phyloP scores from a whole-genome alignment of 2,888 invertebrate genomes.

The Agrochola macilenta region DNA sequence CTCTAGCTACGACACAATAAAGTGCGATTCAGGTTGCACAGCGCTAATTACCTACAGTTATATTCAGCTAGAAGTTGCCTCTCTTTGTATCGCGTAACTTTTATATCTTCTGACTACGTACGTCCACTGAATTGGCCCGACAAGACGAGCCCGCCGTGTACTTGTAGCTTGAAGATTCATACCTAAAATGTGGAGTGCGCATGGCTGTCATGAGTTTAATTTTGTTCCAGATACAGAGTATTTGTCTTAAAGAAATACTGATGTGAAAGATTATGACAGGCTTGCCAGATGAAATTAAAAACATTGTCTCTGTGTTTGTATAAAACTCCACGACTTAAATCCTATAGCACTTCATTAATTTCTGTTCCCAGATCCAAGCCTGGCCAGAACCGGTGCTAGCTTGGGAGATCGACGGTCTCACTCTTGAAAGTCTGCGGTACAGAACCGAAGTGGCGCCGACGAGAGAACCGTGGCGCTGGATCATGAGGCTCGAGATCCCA shows the following conservation, averaged over 20 bases:
- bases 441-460: conserved; percentile 81
- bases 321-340: background rate
- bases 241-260: background rate
- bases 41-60: no score
- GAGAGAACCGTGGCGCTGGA: conserved; percentile 91
- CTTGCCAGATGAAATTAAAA: background rate
- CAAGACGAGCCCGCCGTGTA: no score
- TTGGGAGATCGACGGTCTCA: conserved; percentile 95
- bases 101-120: no score
- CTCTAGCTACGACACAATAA: no score
- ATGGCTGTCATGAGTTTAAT: background rate
- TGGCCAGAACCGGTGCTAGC: conserved; percentile 96
- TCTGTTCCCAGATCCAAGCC: conserved; percentile 92
- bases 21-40: no score
- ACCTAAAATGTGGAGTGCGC: no score
- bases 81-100: no score
- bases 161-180: no score
- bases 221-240: background rate
- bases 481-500: conserved; percentile 95
- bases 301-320: background rate
- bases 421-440: conserved; percentile 91
- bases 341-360: background rate
- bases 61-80: no score
- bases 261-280: background rate
- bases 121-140: no score